These are phyloP conservation scores for Cinara cedri DNA, from an alignment of 2,888 invertebrate genomes.

Conservation along the genomic window DNA sequence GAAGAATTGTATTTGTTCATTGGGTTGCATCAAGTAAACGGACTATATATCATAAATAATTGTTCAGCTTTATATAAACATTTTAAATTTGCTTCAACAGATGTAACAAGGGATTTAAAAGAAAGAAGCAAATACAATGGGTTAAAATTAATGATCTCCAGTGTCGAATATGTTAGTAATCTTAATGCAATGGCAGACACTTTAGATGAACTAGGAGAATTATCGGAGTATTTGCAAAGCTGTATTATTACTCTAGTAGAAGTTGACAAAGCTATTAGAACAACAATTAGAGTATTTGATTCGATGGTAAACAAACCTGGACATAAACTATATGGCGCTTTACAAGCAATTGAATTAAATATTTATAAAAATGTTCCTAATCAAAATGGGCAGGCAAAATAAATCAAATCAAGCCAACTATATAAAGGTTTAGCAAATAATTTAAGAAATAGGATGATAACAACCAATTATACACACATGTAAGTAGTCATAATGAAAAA, in stretches of 20 bases:
- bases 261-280: neutral
- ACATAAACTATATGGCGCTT: neutral
- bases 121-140: constrained; percentile 27
- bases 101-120: neutral
- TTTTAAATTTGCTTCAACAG: constrained; percentile 18
- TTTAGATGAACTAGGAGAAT: constrained; percentile 7
- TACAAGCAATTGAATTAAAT: constrained; percentile 18
- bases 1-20: constrained; percentile 55
- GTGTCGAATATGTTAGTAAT: constrained; percentile 23
- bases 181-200: constrained; percentile 11
- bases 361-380: constrained; percentile 5
- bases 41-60: constrained; percentile 56
- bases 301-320: neutral
- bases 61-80: constrained; percentile 60
- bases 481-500: neutral
- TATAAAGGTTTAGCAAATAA: constrained; percentile 22
- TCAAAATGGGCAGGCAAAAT: neutral
- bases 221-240: constrained; percentile 10
- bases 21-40: constrained; percentile 58
- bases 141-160: neutral
- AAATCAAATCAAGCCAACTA: constrained; percentile 5
- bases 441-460: constrained; percentile 28
- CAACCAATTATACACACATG: constrained; percentile 17
- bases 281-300: constrained; percentile 13
- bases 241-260: constrained; percentile 16